phyloP scores from a whole-genome alignment of 2,888 invertebrate genomes.

The Rhaphigaster nebulosa region DNA sequence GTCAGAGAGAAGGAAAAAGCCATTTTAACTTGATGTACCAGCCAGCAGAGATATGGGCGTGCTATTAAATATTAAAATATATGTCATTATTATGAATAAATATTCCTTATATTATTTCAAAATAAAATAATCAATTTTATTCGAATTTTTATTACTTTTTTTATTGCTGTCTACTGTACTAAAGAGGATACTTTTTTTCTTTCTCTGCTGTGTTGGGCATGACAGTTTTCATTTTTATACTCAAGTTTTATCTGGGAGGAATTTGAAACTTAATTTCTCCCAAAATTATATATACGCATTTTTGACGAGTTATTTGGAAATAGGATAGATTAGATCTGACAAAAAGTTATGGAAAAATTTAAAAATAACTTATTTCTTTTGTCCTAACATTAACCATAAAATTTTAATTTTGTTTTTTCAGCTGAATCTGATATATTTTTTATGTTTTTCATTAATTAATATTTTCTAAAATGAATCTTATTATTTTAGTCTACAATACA shows the following conservation, averaged over 20 bases:
- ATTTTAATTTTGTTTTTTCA: not conserved
- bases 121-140: not conserved
- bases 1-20: no score
- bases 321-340: no score
- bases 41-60: no score
- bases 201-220: no score
- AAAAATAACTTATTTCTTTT: no score
- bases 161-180: not conserved
- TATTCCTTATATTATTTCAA: not conserved
- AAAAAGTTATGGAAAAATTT: no score
- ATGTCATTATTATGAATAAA: not conserved
- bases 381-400: not conserved
- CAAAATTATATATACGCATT: no score
- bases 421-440: not conserved
- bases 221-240: no score
- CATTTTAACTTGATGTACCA: no score
- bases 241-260: not conserved
- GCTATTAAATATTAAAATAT: no score
- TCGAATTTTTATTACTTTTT: not conserved
- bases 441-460: not conserved
- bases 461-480: not conserved
- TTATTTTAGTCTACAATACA: not conserved
- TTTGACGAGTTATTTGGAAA: not conserved
- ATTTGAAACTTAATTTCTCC: no score
- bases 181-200: no score